Evolutionary conservation across 2,888 invertebrate genomes (phyloP).

Genomic region (Euplagia quadripunctaria): DNA sequence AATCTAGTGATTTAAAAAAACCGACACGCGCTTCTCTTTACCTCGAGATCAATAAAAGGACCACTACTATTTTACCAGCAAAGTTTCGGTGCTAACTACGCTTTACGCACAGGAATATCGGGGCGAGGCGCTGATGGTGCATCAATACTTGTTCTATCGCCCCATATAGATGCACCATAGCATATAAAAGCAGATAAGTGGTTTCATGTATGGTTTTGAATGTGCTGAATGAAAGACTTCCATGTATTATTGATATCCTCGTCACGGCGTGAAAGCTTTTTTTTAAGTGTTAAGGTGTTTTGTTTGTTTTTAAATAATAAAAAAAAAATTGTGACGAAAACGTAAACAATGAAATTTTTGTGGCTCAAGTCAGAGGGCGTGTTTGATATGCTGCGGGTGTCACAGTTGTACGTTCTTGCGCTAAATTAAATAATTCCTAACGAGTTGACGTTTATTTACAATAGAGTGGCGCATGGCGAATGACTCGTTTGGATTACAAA

Average conservation of each 20-base stretch:
- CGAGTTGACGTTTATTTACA: neutral
- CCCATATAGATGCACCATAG: neutral
- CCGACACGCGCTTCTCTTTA: neutral
- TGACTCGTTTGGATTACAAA: neutral
- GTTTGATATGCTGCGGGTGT: neutral
- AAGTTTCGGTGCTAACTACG: too few relatives aligned
- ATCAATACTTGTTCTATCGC: neutral
- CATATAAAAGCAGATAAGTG: neutral
- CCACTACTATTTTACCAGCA: too few relatives aligned
- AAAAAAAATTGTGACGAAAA: neutral
- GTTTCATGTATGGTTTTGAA: neutral
- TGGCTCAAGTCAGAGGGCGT: neutral
- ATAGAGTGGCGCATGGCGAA: neutral
- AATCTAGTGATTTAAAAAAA: neutral
- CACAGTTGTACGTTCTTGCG: neutral
- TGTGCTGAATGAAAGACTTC: neutral
- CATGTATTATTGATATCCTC: neutral
- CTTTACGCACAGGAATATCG: neutral
- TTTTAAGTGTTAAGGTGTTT: neutral
- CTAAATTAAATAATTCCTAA: neutral
- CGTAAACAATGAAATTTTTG: neutral
- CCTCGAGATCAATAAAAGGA: neutral
- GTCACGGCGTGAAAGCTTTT: neutral
- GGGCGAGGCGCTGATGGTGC: neutral
- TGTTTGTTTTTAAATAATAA: neutral